A percentile compares a stretch with the other conserved stretches of the same genome.
Evolutionary conservation across 1,140 invertebrate species (phyloP).

Genomic region (Parasteatoda tepidariorum): DNA sequence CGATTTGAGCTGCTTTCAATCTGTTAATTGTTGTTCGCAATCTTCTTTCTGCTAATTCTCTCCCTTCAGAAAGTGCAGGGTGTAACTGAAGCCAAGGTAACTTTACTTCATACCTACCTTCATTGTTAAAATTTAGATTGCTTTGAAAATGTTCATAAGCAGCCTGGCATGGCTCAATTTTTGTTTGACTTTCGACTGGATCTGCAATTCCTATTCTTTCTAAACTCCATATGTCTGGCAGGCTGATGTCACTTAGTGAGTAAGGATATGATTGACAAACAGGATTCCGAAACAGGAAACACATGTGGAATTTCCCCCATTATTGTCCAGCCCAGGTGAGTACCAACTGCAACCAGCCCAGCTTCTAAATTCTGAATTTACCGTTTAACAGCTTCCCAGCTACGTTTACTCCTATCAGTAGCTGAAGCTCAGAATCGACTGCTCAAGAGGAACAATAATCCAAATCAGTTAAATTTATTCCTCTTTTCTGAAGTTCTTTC

Average conservation of each 20-base stretch:
- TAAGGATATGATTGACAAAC: slow-evolving; percentile 57
- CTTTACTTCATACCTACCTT: slow-evolving; percentile 64
- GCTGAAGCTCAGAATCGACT: no score
- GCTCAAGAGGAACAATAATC: neutral
- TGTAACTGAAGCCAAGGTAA: slow-evolving; percentile 65
- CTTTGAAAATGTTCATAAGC: slow-evolving; percentile 63
- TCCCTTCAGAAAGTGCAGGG: no score
- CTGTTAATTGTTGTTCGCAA: no score
- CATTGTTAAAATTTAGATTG: slow-evolving; percentile 62
- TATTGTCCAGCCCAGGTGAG: neutral
- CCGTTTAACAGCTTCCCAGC: slow-evolving; percentile 7
- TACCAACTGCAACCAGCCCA: neutral
- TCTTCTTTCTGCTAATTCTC: no score
- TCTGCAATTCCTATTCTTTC: slow-evolving; percentile 67
- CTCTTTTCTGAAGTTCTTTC: neutral
- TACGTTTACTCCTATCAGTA: slow-evolving; percentile 5
- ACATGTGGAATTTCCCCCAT: neutral
- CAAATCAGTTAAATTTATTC: neutral
- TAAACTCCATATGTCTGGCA: slow-evolving; percentile 67
- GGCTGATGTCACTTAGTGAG: neutral
- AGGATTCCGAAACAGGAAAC: neutral
- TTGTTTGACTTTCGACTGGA: slow-evolving; percentile 64
- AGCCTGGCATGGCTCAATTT: slow-evolving; percentile 50
- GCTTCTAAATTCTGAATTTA: neutral
- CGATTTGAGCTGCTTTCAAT: no score